Evolutionary conservation across 2,888 invertebrate genomes (phyloP).

Genomic region (Onchidella celtica): DNA sequence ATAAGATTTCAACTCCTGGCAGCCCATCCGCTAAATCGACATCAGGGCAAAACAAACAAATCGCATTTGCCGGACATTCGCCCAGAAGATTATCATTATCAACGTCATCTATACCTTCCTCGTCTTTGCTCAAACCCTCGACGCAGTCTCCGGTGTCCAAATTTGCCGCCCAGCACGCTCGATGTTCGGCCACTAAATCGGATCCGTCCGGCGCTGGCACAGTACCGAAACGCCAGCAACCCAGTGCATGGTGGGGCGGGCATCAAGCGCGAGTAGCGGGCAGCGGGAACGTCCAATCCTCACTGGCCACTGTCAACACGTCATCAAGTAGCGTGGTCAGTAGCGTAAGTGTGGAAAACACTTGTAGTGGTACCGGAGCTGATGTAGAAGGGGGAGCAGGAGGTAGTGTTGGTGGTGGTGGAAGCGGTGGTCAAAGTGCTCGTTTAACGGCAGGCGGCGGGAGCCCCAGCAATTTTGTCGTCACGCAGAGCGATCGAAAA

Average conservation of each 20-base stretch:
- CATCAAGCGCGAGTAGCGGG: not conserved
- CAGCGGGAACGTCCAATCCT: not conserved
- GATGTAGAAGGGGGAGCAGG: not conserved
- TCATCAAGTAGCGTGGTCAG: not conserved
- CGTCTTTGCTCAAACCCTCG: conserved; percentile 18
- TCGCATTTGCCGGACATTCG: not conserved
- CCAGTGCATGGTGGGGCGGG: conserved; percentile 7
- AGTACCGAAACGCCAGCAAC: not conserved
- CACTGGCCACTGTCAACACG: not conserved
- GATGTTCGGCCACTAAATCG: conserved; percentile 38
- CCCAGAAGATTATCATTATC: conserved; percentile 28
- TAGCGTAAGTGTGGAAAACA: not conserved
- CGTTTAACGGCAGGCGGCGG: not conserved
- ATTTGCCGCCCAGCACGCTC: conserved; percentile 20
- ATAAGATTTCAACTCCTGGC: conserved; percentile 16
- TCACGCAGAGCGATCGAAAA: conserved; percentile 24
- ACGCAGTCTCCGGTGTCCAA: not conserved
- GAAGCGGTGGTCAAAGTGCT: not conserved
- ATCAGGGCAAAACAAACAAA: not conserved
- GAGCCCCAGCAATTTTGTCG: not conserved
- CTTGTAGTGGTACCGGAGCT: too few species aligned
- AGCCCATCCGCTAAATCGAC: not conserved
- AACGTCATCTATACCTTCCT: conserved; percentile 17
- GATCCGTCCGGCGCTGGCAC: conserved; percentile 12
- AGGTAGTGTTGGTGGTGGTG: not conserved